A percentile compares a stretch with the other conserved stretches of the same genome.
These are phyloP conservation scores for Philereme vetulata DNA, from an alignment of 2,888 invertebrate genomes.

Conservation along the genomic window DNA sequence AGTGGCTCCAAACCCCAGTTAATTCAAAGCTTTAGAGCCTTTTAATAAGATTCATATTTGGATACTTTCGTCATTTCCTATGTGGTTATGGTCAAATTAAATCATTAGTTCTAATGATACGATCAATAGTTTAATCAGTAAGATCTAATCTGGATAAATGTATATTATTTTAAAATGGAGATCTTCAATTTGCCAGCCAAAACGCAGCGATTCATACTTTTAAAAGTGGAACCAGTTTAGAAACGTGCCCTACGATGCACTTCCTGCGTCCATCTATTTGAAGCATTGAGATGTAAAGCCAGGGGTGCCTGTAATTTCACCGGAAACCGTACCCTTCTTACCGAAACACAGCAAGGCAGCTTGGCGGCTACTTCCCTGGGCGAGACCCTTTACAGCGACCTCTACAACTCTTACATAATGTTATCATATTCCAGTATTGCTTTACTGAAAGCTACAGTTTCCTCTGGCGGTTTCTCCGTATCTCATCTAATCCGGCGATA, in stretches of 20 bases:
- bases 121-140: conserved; percentile 8
- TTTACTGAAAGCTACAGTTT: conserved; percentile 5
- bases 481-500: conserved; percentile 35
- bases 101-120: conserved; percentile 27
- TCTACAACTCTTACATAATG: neutral
- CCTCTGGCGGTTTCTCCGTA: conserved; percentile 15
- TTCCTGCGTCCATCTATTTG: too few species aligned
- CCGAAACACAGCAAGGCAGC: too few species aligned
- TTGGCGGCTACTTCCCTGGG: too few species aligned
- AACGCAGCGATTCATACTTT: too few species aligned
- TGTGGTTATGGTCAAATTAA: conserved; percentile 63
- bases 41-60: conserved; percentile 10
- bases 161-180: too few species aligned
- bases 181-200: too few species aligned
- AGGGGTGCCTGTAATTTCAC: too few species aligned
- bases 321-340: too few species aligned
- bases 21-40: conserved; percentile 14
- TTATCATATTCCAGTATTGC: neutral
- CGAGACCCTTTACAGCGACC: too few species aligned
- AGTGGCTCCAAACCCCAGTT: neutral
- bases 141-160: neutral
- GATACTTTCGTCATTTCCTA: conserved; percentile 8
- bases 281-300: too few species aligned
- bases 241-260: too few species aligned
- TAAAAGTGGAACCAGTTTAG: too few species aligned